Percentiles rank a stretch among this genome's conserved stretches.
phyloP scores from a whole-genome alignment of 2,113 vertebrate genomes.

The Macrotis lagotis region DNA sequence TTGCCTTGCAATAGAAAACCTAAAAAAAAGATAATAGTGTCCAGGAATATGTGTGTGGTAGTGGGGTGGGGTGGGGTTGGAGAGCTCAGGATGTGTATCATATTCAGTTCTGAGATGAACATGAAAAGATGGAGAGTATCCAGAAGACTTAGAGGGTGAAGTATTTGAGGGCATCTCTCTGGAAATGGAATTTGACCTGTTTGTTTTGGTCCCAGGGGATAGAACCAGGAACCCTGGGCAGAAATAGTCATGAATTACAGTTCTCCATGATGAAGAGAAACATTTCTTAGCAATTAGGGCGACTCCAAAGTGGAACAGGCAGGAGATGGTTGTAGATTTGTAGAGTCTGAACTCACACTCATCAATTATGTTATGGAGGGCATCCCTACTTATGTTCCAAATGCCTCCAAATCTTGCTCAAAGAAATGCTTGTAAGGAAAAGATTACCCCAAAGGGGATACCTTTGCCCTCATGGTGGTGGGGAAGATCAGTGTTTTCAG shows the following conservation, averaged over 20 bases:
- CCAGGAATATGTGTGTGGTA: not conserved
- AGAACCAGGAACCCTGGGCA: not conserved
- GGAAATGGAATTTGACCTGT: not conserved
- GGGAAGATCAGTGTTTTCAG: not conserved
- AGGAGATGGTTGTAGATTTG: not conserved
- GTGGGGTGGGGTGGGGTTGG: no score
- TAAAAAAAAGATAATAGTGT: not conserved
- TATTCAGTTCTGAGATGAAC: not conserved
- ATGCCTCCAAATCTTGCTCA: not conserved
- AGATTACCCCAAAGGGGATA: not conserved
- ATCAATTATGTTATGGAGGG: not conserved
- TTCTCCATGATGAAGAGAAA: not conserved
- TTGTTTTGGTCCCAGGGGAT: not conserved
- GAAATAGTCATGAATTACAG: not conserved
- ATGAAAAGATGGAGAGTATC: not conserved
- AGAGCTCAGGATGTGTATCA: not conserved
- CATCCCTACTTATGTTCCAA: not conserved
- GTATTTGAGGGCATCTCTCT: not conserved
- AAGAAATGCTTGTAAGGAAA: not conserved
- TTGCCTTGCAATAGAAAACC: no score
- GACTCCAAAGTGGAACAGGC: not conserved
- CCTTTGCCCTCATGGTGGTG: not conserved
- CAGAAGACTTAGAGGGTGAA: not conserved
- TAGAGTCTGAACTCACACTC: not conserved
- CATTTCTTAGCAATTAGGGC: not conserved